phyloP scores from a whole-genome alignment of 2,888 invertebrate genomes.

The Caenorhabditis uteleia region DNA sequence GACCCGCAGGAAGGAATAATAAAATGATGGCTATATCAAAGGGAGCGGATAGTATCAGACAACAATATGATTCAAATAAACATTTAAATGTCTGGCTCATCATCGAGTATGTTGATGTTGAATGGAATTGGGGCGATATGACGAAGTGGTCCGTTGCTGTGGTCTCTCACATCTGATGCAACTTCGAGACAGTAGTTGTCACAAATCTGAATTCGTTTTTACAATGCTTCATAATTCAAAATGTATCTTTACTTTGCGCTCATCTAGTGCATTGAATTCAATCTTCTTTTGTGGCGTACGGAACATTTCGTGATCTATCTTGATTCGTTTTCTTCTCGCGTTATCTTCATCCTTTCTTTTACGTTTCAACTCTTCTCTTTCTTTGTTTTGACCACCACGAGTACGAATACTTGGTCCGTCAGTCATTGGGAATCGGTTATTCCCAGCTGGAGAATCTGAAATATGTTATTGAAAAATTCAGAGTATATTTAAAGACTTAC shows the following conservation, averaged over 20 bases:
- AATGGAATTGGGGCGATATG: conserved; percentile 56
- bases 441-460: background rate
- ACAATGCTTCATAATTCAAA: background rate
- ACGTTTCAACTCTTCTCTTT: conserved; percentile 22
- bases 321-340: no score
- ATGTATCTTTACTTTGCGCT: conserved; percentile 30
- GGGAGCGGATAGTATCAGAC: no score
- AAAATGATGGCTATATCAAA: no score
- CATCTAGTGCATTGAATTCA: conserved; percentile 45
- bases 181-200: conserved; percentile 56
- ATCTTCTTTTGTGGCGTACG: conserved; percentile 38
- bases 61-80: no score
- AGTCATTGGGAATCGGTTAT: conserved; percentile 26
- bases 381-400: conserved; percentile 22
- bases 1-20: no score
- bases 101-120: conserved; percentile 50
- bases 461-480: no score
- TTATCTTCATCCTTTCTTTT: no score
- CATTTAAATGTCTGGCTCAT: conserved; percentile 27
- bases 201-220: conserved; percentile 52
- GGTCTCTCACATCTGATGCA: conserved; percentile 49
- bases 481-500: no score
- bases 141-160: conserved; percentile 29
- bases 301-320: conserved; percentile 17
- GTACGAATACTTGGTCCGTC: conserved; percentile 30